phyloP scores from a whole-genome alignment of 1,140 invertebrate species.

The Pomacea maculata region DNA sequence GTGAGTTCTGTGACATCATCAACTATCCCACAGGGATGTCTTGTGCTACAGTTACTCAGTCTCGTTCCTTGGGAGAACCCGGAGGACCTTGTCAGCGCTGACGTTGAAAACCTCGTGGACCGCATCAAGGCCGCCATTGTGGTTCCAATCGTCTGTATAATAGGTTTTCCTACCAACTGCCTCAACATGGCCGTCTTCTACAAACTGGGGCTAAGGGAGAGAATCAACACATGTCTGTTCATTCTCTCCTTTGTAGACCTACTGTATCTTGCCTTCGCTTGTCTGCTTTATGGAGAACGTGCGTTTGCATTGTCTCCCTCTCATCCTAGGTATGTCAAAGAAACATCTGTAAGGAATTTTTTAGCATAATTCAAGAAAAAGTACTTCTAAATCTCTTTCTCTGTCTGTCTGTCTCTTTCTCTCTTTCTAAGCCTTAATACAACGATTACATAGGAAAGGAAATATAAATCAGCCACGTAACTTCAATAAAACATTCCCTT shows the following conservation, averaged over 20 bases:
- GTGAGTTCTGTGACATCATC: too few relatives aligned
- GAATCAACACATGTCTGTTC: conserved; percentile 17
- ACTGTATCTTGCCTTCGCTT: neutral
- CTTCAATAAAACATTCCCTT: too few relatives aligned
- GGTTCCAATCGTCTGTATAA: neutral
- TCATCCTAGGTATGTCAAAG: too few relatives aligned
- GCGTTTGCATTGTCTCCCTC: too few relatives aligned
- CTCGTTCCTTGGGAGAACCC: conserved; percentile 14
- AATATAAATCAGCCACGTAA: too few relatives aligned
- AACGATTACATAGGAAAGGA: too few relatives aligned
- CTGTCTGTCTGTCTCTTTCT: too few relatives aligned
- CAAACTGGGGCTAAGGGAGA: conserved; percentile 9
- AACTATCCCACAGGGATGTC: neutral
- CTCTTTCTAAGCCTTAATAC: too few relatives aligned
- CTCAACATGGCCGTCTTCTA: conserved; percentile 19
- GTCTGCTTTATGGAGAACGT: neutral
- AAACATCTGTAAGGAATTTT: too few relatives aligned
- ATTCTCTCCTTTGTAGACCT: neutral
- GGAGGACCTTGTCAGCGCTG: neutral
- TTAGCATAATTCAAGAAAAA: too few relatives aligned
- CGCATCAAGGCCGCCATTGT: neutral
- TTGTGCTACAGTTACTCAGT: neutral
- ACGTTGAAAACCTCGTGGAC: neutral
- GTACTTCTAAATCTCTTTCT: too few relatives aligned
- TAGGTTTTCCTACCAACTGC: conserved; percentile 4